Evolutionary conservation across 2,113 vertebrate species (phyloP), one percentile per base, ranked within the genome.

Genomic region (Erythrocebus patas): DNA sequence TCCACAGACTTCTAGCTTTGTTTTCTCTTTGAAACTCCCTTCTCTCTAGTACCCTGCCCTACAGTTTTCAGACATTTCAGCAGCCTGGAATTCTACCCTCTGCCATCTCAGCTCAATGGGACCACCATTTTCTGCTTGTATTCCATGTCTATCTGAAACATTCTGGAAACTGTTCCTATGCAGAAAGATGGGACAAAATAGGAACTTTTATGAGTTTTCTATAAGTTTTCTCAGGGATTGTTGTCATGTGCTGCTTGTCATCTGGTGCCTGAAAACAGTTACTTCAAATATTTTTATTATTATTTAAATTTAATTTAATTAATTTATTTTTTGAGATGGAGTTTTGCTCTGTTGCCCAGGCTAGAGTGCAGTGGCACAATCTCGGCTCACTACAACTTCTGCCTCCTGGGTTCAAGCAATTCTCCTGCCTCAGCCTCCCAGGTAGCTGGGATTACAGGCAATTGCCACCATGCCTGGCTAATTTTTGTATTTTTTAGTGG

Each of bases 61-160:
- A 38, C 1, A 64, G 25, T 27, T 30, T 52, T 4, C 9, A 92
- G 68, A n/a, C 27, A 6, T 66, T 48, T 72, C 27, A 30, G 43
- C 3, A 79, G n/a, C 72, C 5, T 40, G 4, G 48, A 50, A 30
- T 5, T 78, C 32, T 70, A 12, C 0, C 75, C 11, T 48, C 22
- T 45, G 16, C 16, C 16, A 2, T 52, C 23, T 59, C 1, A 35
- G 6, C 4, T 87, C 38, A 57, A 16, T 45, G 38, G 1, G 22
- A 11, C 8, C 10, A 18, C 45, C 12, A 3, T 70, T 3, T 2
- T 61, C 22, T 70, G 6, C 6, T 20, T 38, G 2, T 20, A 13
- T 18, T 30, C 5, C 23, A 30, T 5, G 30, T 50, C 25, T 22
- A 27, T 83, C 20, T 91, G n/a, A 8, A 27, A 48, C 3, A 14